A percentile compares a stretch with the other conserved stretches of the same genome.
Evolutionary conservation across 1,140 invertebrate species (phyloP).

Genomic region (Goniozus legneri): DNA sequence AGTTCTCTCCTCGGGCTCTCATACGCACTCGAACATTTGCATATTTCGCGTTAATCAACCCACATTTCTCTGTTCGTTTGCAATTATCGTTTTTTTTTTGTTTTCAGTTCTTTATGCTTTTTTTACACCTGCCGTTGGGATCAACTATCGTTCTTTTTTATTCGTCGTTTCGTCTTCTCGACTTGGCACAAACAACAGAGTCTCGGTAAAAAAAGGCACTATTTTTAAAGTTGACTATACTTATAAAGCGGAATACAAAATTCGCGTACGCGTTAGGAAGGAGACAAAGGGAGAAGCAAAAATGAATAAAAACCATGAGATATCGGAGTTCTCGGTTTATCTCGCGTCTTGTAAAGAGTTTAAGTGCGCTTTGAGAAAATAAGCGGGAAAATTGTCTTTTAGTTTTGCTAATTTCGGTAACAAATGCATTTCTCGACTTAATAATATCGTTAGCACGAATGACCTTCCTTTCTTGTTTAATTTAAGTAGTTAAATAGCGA

Average conservation of each 20-base stretch:
- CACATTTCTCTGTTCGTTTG: background rate
- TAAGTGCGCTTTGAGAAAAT: background rate
- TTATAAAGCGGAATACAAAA: constrained; percentile 26
- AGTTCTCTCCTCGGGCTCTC: background rate
- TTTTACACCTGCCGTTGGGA: background rate
- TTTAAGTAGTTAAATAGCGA: no score
- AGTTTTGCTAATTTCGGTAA: no score
- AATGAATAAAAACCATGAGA: background rate
- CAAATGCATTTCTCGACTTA: no score
- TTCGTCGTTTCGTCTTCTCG: no score
- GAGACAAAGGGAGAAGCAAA: no score
- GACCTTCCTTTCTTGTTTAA: no score
- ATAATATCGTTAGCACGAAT: no score
- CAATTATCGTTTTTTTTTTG: background rate
- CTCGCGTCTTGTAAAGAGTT: background rate
- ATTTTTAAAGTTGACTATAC: no score
- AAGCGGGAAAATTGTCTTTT: no score
- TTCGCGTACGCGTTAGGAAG: no score
- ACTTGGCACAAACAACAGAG: constrained; percentile 35
- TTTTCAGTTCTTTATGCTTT: background rate
- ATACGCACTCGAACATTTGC: background rate
- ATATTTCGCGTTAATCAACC: background rate
- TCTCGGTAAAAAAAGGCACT: constrained; percentile 34
- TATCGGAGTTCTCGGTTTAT: background rate
- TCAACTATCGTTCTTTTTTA: no score